Conservation (phyloP, 2,113 vertebrate species). For the Malurus alboscapulatus region DNA sequence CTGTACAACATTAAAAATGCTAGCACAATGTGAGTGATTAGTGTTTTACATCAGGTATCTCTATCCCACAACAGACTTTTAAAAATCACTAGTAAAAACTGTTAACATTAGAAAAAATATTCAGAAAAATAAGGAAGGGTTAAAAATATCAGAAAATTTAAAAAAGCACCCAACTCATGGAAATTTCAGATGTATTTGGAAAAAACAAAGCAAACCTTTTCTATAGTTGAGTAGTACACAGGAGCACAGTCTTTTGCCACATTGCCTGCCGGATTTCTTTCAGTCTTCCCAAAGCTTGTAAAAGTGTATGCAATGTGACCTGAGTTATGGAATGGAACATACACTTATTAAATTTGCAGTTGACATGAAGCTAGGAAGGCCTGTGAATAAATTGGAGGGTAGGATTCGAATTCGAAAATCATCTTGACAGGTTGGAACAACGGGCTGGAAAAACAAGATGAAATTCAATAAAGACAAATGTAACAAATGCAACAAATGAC, state of each 20-base stretch:
- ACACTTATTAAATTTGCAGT: constrained; percentile 29
- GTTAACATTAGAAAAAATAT: not conserved
- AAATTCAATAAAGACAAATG: constrained; percentile 7
- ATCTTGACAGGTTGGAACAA: constrained; percentile 5
- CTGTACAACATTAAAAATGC: not conserved
- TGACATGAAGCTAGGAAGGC: constrained; percentile 3
- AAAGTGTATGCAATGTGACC: not conserved
- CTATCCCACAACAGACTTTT: not conserved
- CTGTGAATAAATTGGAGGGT: constrained; percentile 18
- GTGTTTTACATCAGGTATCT: not conserved
- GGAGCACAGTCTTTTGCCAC: not conserved
- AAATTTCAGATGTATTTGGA: not conserved
- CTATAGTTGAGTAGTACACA: not conserved
- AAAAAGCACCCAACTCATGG: not conserved
- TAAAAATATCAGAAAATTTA: not conserved
- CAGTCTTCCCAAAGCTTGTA: not conserved
- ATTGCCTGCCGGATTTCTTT: not conserved
- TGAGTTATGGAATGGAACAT: constrained; percentile 4
- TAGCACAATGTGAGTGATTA: not conserved
- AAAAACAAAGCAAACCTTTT: not conserved
- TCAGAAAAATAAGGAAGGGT: not conserved
- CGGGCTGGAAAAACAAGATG: not conserved
- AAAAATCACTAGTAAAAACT: not conserved
- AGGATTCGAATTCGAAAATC: not conserved
- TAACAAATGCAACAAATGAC: not conserved